Base-by-base conservation (phyloP, 2,888 invertebrate genomes). In the Macrophya annulata region DNA sequence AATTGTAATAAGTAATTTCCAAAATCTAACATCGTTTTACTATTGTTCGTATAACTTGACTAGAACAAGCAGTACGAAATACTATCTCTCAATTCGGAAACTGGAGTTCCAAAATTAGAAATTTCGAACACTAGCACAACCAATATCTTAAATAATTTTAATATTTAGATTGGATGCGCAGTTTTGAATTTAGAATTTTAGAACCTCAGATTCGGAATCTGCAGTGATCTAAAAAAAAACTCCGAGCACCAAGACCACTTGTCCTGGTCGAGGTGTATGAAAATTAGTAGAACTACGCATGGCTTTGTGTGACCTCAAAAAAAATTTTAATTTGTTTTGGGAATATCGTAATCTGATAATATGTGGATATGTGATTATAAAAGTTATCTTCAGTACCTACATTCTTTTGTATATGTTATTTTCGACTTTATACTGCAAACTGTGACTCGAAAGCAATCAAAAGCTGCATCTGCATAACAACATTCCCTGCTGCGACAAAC, bases 401-500 rank as follows among this genome's bases (percentile, higher is more conserved):
- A 45, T 71, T 71, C 40, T 40, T n/a, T 17, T 8, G 45, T 74
- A 15, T 45, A 15, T 8, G 43, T 43, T 17, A 10, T 45, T 10
- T 74, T 74, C 43, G 72, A 21, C 37, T 45, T 74, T 74, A 74
- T 25, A 77, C 51, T 51, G 31, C 31, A 55, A 17, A 77, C 51
- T 37, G 55, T 51, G 31, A 55, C 62, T 31, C 40, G 6, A 51
- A 81, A 43, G 81, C 81, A 81, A 81, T 81, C 81, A 81, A 62
- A 81, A 51, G 40, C 81, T 59, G 62, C 59, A 81, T 81, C 81
- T 81, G 81, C 81, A 81, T 81, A 81, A 81, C 81, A 81, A 81
- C 81, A 51, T 81, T 81, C 81, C 40, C 59, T 81, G 81, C 81
- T 81, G 81, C 81, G 81, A 62, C 81, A 81, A 81, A 81, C 81